These are phyloP conservation scores for Leucopsar rothschildi DNA, from an alignment of 2,113 vertebrate genomes.

Conservation along the genomic window DNA sequence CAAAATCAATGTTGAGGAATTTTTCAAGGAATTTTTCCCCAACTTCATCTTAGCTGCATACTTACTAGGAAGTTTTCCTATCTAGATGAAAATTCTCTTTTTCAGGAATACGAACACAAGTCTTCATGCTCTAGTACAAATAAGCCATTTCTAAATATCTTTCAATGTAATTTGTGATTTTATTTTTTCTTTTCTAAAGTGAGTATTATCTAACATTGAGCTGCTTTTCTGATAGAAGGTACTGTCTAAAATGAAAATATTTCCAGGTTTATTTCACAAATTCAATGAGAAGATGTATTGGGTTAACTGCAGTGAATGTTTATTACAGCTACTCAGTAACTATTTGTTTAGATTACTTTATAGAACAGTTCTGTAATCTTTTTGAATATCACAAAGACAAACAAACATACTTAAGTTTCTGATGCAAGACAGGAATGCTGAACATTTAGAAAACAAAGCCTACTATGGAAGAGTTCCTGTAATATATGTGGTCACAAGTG, in stretches of 20 bases:
- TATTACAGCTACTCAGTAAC: not conserved
- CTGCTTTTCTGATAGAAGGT: not conserved
- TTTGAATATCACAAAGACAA: not conserved
- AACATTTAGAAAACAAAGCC: not conserved
- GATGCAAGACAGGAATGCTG: not conserved
- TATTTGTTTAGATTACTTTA: not conserved
- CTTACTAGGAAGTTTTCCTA: not conserved
- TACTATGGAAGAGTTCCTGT: not conserved
- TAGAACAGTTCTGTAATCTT: not conserved
- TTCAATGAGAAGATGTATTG: not conserved
- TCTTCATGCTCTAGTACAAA: not conserved
- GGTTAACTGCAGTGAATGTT: not conserved
- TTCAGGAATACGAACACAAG: fast-evolving
- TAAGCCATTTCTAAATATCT: not conserved
- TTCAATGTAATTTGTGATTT: not conserved
- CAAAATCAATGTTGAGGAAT: not conserved
- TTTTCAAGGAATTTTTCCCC: not conserved
- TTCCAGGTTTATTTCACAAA: not conserved
- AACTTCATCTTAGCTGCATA: not conserved
- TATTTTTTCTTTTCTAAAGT: not conserved
- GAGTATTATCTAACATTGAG: not conserved
- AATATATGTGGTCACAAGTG: fast-evolving
- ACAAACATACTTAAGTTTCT: not conserved
- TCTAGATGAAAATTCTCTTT: not conserved
- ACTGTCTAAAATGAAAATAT: not conserved